Evolutionary conservation across 2,888 invertebrate genomes (phyloP).

Genomic region (Crematogaster levior): DNA sequence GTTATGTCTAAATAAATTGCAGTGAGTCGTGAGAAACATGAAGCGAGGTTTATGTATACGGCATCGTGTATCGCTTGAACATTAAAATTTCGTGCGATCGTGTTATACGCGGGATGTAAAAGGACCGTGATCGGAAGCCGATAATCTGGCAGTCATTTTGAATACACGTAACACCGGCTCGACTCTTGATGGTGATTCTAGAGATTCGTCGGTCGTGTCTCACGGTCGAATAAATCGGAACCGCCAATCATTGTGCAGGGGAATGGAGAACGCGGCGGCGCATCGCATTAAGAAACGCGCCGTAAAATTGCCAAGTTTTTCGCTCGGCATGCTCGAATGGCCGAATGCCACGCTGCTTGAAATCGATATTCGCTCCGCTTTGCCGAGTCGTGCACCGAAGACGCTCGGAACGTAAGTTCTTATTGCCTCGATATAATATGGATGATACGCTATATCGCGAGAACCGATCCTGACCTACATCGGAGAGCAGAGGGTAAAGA

Average conservation of each 20-base stretch:
- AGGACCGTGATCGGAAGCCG: conserved; percentile 41
- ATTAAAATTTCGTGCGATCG: conserved; percentile 15
- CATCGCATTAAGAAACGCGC: conserved; percentile 46
- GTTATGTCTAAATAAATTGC: conserved; percentile 21
- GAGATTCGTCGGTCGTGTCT: conserved; percentile 40
- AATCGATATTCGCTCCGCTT: conserved; percentile 47
- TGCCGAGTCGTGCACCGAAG: conserved; percentile 8
- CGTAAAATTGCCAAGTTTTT: conserved; percentile 50
- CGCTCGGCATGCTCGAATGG: conserved; percentile 39
- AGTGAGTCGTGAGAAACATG: neutral
- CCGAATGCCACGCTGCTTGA: conserved; percentile 39
- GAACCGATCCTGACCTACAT: conserved; percentile 52
- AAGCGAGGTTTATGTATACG: conserved; percentile 3
- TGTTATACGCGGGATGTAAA: conserved; percentile 23
- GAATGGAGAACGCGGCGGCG: conserved; percentile 14
- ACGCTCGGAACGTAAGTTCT: conserved; percentile 33
- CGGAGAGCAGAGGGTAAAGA: conserved; percentile 1
- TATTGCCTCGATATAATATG: conserved; percentile 44
- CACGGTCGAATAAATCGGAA: conserved; percentile 44
- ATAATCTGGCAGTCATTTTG: conserved; percentile 36
- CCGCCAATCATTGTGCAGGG: conserved; percentile 3
- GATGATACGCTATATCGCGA: conserved; percentile 37
- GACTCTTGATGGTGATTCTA: conserved; percentile 19
- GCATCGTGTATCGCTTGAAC: neutral
- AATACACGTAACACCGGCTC: conserved; percentile 32